Evolutionary conservation across 2,888 invertebrate species (phyloP), one percentile per base, ranked within the genome.

Genomic region (Limnephilus marmoratus): DNA sequence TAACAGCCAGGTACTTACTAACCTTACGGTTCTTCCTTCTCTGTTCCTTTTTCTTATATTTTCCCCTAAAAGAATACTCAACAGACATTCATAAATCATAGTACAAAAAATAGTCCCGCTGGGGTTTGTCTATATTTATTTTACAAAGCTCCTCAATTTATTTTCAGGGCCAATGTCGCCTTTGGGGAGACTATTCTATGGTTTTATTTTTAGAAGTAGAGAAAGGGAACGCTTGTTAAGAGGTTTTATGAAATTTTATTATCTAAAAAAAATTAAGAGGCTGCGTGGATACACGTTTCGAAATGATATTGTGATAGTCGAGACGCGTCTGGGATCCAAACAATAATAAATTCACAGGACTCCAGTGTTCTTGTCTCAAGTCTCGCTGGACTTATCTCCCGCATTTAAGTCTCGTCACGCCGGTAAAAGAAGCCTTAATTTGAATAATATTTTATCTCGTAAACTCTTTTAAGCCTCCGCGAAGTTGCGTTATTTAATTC

Each of bases 401-500:
- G 24, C 68, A n/a, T 24, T 68, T 24, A 68, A 68, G 68, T 24
- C 68, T 7, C 9, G n/a, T 68, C 24, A 68, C n/a, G 68, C 68
- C 68, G 68, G 68, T 68, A n/a, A 68, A 68, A n/a, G 24, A 68
- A 68, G 24, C 68, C 68, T n/a, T 68, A n/a, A 24, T 68, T 68
- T 68, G 68, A 68, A 68, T 68, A 68, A 68, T 68, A 24, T 68
- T 68, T 68, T n/a, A 68, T 68, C 24, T 68, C 0, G 68, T 68
- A 24, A 68, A 68, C 68, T 68, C 68, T 68, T 24, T 68, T 68
- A 68, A 68, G 68, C 24, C 68, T n/a, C 9, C 5, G 68, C 68
- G 4, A 24, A 68, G 68, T 68, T 68, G 68, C 68, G 53, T 31
- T 53, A 86, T 86, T 86, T 87, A 53, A 87, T 87, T 87, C 87